Percentiles rank a stretch among this genome's conserved stretches.
Evolutionary conservation across 2,113 vertebrate genomes (phyloP).

Genomic region (Tragelaphus scriptus): DNA sequence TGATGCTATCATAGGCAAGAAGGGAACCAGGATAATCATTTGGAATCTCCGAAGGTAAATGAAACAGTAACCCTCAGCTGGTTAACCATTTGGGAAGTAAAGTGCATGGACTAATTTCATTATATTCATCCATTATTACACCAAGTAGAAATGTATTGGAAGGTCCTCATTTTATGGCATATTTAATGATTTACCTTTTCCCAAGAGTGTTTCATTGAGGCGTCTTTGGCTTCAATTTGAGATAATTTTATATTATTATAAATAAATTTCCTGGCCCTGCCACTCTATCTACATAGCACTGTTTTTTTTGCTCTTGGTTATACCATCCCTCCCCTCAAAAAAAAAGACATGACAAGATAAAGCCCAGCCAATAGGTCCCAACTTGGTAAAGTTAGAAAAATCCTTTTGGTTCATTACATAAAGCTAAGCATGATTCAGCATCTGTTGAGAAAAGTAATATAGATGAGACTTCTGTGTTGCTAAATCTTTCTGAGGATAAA

Average conservation of each 20-base stretch:
- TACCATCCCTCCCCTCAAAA: background rate
- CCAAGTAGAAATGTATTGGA: background rate
- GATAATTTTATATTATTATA: background rate
- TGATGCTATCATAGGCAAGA: constrained; percentile 81
- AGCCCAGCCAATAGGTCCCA: background rate
- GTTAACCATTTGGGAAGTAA: background rate
- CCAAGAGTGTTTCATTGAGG: background rate
- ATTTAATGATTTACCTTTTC: background rate
- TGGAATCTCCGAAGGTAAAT: constrained; percentile 94
- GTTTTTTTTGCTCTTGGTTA: background rate
- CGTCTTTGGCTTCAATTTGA: background rate
- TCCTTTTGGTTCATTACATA: background rate
- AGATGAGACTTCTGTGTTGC: background rate
- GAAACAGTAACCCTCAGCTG: background rate
- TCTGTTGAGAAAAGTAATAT: background rate
- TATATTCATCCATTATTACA: background rate
- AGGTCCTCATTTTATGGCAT: background rate
- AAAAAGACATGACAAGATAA: background rate
- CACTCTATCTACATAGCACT: background rate
- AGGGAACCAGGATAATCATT: constrained; percentile 95
- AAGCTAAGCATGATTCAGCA: background rate
- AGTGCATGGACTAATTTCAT: background rate
- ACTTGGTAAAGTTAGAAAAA: background rate
- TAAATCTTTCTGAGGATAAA: background rate
- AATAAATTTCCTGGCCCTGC: background rate